Base-by-base conservation (phyloP, 2,113 vertebrate species). In the Carassius gibelio region DNA sequence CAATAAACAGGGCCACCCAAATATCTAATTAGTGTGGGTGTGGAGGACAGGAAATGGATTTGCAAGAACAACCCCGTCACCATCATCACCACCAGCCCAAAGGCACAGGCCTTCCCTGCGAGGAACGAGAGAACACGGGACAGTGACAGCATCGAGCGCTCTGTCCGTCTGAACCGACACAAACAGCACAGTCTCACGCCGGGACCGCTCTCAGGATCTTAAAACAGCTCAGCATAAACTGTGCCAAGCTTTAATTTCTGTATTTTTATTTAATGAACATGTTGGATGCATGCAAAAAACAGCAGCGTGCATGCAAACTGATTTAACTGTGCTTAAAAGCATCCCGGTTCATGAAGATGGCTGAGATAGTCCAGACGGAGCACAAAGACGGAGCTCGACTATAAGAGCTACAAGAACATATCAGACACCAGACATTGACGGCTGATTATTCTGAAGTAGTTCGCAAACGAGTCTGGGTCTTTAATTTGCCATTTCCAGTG, bases 1-100 rank as follows among this genome's bases (percentile, higher is more conserved):
- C 98, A 99, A 48, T 48, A 48, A 48, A 48, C 45, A 48, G 45
- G 98, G 97, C 98, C 98, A 99, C 98, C 98, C 98, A 97, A 96
- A 97, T 96, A 97, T 98, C 96, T 96, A 98, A 99, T 99, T 97
- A 99, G 96, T 95, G 95, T 48, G 45, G 90, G 93, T 95, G 96
- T 95, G 95, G 95, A 95, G 94, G 91, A 95, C 97, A 98, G 97
- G 97, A 99, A 99, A 96, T 95, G 95, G 94, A 83, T 94, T 94
- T 90, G 90, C 94, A 93, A 94, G 88, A 90, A 89, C 76, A 81
- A 92, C 84, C 81, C 81, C 80, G 23, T 66, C 52, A 75, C 52
- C 45, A 69, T 26, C 74, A 85, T 48, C 68, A 69, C 77, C 75
- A 74, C 77, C 75, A 74, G 75, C 84, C 85, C 85, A 84, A 80